A percentile compares a stretch with the other conserved stretches of the same genome.
Conservation (phyloP, 2,888 invertebrate species). For the Polyommatus iphigenia region DNA sequence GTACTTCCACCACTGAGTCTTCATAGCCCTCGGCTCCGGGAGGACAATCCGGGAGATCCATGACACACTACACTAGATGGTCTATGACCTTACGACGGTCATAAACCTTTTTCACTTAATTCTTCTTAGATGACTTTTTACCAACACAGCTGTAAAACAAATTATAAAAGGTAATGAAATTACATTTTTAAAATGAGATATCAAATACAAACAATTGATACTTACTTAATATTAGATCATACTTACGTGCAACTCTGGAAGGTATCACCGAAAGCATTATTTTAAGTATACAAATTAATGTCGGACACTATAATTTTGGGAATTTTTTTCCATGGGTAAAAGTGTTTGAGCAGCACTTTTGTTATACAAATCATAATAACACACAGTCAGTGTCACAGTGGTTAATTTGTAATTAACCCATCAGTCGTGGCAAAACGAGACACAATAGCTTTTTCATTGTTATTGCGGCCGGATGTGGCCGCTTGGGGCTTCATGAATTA, state of each 20-base stretch:
- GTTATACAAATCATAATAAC: neutral
- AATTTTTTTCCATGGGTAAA: neutral
- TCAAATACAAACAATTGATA: constrained; percentile 38
- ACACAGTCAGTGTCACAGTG: neutral
- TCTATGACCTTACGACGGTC: constrained; percentile 67
- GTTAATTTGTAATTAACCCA: neutral
- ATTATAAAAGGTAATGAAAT: constrained; percentile 36
- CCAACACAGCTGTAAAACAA: constrained; percentile 43
- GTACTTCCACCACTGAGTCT: constrained; percentile 66
- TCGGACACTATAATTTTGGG: neutral
- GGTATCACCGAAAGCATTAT: neutral
- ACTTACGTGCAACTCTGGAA: constrained; percentile 23
- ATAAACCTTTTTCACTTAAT: constrained; percentile 54
- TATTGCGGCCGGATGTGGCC: too few species aligned
- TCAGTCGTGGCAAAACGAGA: too few species aligned
- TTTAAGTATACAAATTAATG: neutral
- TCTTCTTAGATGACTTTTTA: constrained; percentile 39
- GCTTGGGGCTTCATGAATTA: too few species aligned
- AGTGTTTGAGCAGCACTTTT: neutral
- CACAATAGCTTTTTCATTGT: too few species aligned
- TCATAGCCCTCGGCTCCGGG: constrained; percentile 75
- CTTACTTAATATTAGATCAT: constrained; percentile 38
- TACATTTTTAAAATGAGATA: constrained; percentile 23
- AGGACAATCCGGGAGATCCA: constrained; percentile 75
- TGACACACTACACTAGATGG: constrained; percentile 72